Evolutionary conservation across 2,888 invertebrate genomes (phyloP).

Genomic region (Lottia scabra): DNA sequence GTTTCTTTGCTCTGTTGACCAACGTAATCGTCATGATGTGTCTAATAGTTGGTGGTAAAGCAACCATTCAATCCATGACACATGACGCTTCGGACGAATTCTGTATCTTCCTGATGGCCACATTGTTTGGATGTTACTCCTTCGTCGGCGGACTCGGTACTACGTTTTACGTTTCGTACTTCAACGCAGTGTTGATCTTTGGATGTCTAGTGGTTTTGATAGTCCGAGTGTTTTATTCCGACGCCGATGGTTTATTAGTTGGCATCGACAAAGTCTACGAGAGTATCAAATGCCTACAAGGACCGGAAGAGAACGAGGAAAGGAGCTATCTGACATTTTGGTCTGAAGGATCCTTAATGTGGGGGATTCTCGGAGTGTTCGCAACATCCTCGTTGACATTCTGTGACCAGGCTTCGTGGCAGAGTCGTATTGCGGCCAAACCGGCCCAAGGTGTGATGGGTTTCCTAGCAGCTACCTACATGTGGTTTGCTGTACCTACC

Average conservation of each 20-base stretch:
- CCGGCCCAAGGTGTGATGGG: constrained; percentile 61
- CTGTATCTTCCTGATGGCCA: constrained; percentile 54
- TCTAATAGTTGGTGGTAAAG: constrained; percentile 51
- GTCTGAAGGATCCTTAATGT: constrained; percentile 49
- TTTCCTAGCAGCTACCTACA: constrained; percentile 59
- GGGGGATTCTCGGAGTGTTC: constrained; percentile 51
- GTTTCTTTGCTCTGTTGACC: constrained; percentile 53
- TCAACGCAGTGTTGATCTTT: constrained; percentile 56
- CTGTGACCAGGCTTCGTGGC: constrained; percentile 64
- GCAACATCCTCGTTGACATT: constrained; percentile 49
- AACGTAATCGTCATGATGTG: constrained; percentile 55
- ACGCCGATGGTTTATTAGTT: constrained; percentile 27
- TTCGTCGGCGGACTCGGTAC: constrained; percentile 60
- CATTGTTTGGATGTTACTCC: constrained; percentile 56
- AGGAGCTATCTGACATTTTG: constrained; percentile 52
- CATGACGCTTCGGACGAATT: constrained; percentile 54
- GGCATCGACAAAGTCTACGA: constrained; percentile 45
- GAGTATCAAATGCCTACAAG: constrained; percentile 38
- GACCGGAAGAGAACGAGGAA: constrained; percentile 46
- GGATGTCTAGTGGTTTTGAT: constrained; percentile 45
- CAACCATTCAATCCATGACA: constrained; percentile 50
- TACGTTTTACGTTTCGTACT: constrained; percentile 65
- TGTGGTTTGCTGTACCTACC: constrained; percentile 65
- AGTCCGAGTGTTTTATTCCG: constrained; percentile 44
- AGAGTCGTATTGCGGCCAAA: constrained; percentile 64